Percentiles rank a stretch among this genome's conserved stretches.
These are phyloP conservation scores for Mesorhabditis sp. DNA, from an alignment of 2,888 invertebrate genomes.

Conservation along the genomic window DNA sequence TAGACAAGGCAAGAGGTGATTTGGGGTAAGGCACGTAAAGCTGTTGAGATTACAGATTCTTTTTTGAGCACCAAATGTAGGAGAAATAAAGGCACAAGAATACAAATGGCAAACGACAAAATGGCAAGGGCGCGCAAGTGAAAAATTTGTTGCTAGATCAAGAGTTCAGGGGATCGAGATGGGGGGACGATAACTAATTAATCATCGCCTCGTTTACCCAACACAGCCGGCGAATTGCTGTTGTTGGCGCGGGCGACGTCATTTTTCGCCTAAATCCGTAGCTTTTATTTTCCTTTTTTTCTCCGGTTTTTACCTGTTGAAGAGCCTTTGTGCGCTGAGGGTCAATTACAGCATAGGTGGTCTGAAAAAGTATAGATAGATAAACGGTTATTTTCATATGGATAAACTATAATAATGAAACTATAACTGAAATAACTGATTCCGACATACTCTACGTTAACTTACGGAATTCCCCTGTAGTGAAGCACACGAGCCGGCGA, in stretches of 20 bases:
- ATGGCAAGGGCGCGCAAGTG: no score
- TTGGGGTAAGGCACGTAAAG: no score
- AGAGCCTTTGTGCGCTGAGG: neutral
- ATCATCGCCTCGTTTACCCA: no score
- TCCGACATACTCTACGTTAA: neutral
- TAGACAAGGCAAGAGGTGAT: no score
- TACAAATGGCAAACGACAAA: no score
- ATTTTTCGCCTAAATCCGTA: neutral
- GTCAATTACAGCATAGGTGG: conserved; percentile 2
- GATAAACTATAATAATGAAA: no score
- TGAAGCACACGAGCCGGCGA: conserved; percentile 1
- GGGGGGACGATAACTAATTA: no score
- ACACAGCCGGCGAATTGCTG: neutral
- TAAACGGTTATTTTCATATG: neutral
- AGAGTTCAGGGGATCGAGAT: no score
- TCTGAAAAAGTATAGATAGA: neutral
- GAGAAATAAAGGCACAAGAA: no score
- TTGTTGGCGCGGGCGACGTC: neutral
- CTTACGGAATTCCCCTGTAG: neutral
- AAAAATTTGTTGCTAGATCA: no score
- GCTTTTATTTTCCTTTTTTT: neutral
- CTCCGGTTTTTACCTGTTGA: neutral
- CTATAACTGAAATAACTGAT: neutral
- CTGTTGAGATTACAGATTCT: no score
- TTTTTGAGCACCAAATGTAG: no score